Conservation (phyloP, 2,113 vertebrate genomes). For the Silurus glanis region DNA sequence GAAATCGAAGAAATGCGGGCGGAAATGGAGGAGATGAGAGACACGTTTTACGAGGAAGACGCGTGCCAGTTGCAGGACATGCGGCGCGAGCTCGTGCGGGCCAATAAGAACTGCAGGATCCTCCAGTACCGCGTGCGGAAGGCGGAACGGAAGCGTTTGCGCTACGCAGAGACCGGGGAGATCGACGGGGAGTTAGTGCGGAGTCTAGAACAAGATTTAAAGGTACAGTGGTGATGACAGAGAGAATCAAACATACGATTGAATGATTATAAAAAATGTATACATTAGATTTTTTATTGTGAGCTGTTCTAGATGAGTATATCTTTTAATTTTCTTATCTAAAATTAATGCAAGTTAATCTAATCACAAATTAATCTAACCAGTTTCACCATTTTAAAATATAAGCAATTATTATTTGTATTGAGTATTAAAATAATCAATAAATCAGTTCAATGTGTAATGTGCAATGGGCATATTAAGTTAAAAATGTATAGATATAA, state of each 20-base stretch:
- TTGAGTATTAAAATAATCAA: too few species aligned
- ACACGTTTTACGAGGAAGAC: conserved; percentile 97
- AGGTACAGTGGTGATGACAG: conserved; percentile 70
- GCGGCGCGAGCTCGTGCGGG: conserved; percentile 94
- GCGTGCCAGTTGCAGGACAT: conserved; percentile 97
- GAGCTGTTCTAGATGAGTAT: neutral
- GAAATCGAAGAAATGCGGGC: conserved; percentile 97
- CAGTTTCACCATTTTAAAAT: too few species aligned
- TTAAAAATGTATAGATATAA: too few species aligned
- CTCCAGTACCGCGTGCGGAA: conserved; percentile 97
- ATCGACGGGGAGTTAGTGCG: conserved; percentile 91
- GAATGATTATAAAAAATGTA: neutral
- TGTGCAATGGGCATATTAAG: too few species aligned
- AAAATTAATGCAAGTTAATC: too few species aligned
- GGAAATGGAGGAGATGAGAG: conserved; percentile 98
- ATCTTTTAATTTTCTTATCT: neutral
- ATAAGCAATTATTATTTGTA: too few species aligned
- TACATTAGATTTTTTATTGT: neutral
- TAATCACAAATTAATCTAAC: too few species aligned
- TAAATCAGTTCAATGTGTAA: too few species aligned
- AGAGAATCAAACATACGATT: neutral
- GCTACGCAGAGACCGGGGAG: conserved; percentile 89
- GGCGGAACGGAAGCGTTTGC: conserved; percentile 89
- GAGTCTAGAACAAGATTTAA: conserved; percentile 97
- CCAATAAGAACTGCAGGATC: conserved; percentile 98